Base-by-base conservation (phyloP, 2,797 vertebrate species). In the Hippopotamyrus pictus region DNA sequence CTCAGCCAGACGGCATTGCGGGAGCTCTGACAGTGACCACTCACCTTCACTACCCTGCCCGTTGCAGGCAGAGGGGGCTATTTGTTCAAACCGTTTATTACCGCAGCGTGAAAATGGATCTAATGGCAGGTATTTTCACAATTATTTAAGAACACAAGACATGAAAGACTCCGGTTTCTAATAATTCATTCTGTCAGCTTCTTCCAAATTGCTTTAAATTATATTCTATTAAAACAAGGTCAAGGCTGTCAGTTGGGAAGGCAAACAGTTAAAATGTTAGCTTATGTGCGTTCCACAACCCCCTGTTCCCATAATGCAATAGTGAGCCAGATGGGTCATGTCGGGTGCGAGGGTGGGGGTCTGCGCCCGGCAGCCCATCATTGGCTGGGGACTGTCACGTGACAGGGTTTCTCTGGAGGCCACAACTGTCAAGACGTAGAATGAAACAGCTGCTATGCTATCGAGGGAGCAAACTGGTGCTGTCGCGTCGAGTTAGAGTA, bases 401-500 rank as follows among this genome's bases (percentile, higher is more conserved):
- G 91, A 91, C 92, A 89, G 92, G 25, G 51, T 54, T 57, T 97
- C 97, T 97, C 94, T 95, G 17, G 46, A 76, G 62, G 62, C 19
- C 82, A 48, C 84, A 89, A 89, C 83, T 84, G 62, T 57, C 59
- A 89, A 62, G 59, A 69, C 17, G 22, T 54, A 29, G 59, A 86
- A 59, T 7, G 96, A 97, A 97, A 97, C 95, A 96, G 96, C 97
- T 98, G 98, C 97, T 99, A 97, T 98, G 97, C 97, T 96, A 96
- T 96, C 94, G 95, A 97, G 96, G 96, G 94, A 84, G 96, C 97
- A 98, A 98, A 98, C 97, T 96, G 97, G 97, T 97, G 97, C 97
- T 98, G 97, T 98, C 97, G 94, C 96, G 96, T 96, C 95, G 96
- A 97, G 98, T 99, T 98, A 98, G 96, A 96, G 96, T 97, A 98